These are phyloP conservation scores for Myotis brandtii DNA, from an alignment of 2,113 vertebrate species.

Conservation along the genomic window DNA sequence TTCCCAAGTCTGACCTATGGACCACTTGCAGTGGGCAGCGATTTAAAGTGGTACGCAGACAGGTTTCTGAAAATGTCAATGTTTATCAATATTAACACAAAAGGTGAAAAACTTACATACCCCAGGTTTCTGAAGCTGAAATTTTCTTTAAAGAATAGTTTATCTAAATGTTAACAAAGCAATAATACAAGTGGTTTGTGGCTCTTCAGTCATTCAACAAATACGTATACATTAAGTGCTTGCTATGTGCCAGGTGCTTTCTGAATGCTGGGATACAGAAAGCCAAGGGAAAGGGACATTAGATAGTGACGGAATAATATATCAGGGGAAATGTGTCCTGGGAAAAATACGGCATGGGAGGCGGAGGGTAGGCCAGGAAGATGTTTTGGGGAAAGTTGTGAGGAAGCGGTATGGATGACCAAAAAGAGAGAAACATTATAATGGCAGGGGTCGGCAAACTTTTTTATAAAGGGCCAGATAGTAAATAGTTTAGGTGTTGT, in stretches of 20 bases:
- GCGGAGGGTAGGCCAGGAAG: not conserved
- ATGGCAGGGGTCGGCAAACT: not conserved
- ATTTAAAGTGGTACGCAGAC: not conserved
- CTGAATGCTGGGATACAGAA: not conserved
- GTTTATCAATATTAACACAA: not conserved
- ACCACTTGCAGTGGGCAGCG: rapidly evolving
- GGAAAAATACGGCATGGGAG: rapidly evolving
- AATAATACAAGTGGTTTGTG: not conserved
- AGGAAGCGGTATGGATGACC: not conserved
- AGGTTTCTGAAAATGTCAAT: not conserved
- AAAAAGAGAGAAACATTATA: not conserved
- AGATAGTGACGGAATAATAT: not conserved
- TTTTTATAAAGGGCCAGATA: not conserved
- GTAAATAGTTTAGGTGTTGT: not conserved
- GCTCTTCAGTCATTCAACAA: not conserved
- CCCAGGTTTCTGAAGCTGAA: not conserved
- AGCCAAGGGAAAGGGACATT: not conserved
- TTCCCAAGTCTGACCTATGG: not conserved
- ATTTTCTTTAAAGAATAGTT: not conserved
- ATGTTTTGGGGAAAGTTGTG: not conserved
- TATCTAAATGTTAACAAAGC: not conserved
- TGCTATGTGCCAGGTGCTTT: not conserved
- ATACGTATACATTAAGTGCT: not conserved
- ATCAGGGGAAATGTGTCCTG: not conserved
- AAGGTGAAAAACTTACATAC: not conserved